These are phyloP conservation scores for Nothobranchius kuhntae DNA, from an alignment of 2,113 vertebrate species.

Conservation along the genomic window DNA sequence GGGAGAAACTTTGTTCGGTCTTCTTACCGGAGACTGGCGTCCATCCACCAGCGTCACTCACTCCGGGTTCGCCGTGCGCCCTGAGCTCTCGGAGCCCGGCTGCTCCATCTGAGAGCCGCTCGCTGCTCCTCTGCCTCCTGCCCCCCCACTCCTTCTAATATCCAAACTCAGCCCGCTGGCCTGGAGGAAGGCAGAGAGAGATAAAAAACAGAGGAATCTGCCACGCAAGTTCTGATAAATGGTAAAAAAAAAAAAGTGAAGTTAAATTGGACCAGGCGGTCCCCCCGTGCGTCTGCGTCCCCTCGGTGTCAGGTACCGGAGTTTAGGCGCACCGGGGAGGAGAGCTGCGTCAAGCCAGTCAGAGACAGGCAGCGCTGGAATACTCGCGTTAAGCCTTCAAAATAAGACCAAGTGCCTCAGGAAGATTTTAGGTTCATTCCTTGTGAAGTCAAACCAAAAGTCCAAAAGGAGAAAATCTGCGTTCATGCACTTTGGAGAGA, in stretches of 20 bases:
- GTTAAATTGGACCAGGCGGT: slow-evolving; percentile 27
- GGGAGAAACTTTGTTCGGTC: slow-evolving; percentile 46
- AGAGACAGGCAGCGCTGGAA: slow-evolving; percentile 18
- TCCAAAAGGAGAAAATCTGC: background rate
- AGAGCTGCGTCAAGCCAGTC: slow-evolving; percentile 53
- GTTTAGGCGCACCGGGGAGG: slow-evolving; percentile 69
- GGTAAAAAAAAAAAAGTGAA: slow-evolving; percentile 60
- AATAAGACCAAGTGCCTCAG: slow-evolving; percentile 45
- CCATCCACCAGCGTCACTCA: slow-evolving; percentile 70
- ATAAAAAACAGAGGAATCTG: background rate
- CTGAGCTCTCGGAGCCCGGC: slow-evolving; percentile 64
- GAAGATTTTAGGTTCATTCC: slow-evolving; percentile 8
- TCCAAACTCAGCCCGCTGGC: slow-evolving; percentile 65
- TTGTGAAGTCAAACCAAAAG: background rate
- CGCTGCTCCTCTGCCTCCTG: slow-evolving; percentile 51
- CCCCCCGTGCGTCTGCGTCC: slow-evolving; percentile 47
- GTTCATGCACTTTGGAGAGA: no score
- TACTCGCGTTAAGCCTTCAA: slow-evolving; percentile 34
- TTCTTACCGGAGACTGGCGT: slow-evolving; percentile 69
- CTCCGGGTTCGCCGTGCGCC: slow-evolving; percentile 68
- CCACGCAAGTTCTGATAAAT: slow-evolving; percentile 49
- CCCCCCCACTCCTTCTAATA: slow-evolving; percentile 20
- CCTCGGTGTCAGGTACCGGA: slow-evolving; percentile 63
- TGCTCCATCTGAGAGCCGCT: slow-evolving; percentile 72
- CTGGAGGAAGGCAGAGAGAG: slow-evolving; percentile 3